These are phyloP conservation scores for Arvicanthis niloticus DNA, from an alignment of 2,113 vertebrate genomes.

Conservation along the genomic window DNA sequence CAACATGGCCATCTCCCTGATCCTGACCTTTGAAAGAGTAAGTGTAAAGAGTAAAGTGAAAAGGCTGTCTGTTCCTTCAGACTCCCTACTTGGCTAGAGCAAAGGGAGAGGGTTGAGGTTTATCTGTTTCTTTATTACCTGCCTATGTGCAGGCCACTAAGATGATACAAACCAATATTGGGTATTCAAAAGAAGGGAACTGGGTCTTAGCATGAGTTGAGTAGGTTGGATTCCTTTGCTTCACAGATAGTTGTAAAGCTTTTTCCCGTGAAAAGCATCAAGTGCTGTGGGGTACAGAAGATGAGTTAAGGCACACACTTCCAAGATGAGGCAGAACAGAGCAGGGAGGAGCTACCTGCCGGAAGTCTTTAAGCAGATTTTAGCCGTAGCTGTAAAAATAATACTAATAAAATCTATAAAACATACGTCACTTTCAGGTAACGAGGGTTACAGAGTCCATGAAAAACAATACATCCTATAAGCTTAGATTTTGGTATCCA, in stretches of 20 bases:
- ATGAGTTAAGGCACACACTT: slow-evolving; percentile 47
- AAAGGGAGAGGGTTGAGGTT: background rate
- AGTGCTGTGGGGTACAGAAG: slow-evolving; percentile 63
- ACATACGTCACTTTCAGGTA: slow-evolving; percentile 35
- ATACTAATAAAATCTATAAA: background rate
- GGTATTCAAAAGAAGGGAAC: background rate
- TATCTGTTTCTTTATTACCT: background rate
- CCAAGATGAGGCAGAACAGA: slow-evolving; percentile 9
- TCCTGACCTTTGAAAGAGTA: background rate
- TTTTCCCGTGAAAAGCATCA: slow-evolving; percentile 41
- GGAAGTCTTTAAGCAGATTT: slow-evolving; percentile 21
- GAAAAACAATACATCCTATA: background rate
- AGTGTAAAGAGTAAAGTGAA: background rate
- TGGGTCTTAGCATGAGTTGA: background rate
- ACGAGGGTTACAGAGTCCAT: slow-evolving; percentile 46
- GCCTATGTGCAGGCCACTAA: background rate
- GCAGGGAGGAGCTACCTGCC: background rate
- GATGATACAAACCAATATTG: background rate
- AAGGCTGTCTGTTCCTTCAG: background rate
- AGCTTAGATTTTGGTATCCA: slow-evolving; percentile 22
- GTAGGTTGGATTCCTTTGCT: slow-evolving; percentile 40
- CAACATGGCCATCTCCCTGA: background rate
- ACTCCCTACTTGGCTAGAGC: background rate
- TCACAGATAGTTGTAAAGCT: slow-evolving; percentile 36
- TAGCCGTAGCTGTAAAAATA: background rate